Evolutionary conservation across 2,888 invertebrate species (phyloP), one percentile per base, ranked within the genome.

Genomic region (Tenthredo livida): DNA sequence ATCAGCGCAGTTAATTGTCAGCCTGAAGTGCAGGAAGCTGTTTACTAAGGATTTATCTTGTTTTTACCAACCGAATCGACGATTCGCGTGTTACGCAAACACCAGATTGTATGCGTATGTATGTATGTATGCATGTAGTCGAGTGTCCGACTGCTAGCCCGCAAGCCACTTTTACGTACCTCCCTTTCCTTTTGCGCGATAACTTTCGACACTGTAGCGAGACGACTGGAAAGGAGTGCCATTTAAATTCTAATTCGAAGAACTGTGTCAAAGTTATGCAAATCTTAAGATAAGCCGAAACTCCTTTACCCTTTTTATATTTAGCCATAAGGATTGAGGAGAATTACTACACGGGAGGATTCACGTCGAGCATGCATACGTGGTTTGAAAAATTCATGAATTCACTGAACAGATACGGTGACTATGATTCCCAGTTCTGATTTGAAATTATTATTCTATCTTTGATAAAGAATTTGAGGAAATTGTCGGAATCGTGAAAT

Each of bases 21-120:
- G 61, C 1, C 9, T 37, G n/a, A 37, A 80, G 80, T 80, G 80
- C 80, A 29, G 61, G 61, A 61, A 61, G 61, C 80, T 80, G 61
- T 80, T 61, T 61, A 37, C 58, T 17, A 40, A 43, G 50, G 65
- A 67, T 83, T 70, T 83, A 67, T 70, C 70, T 83, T 70, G 67
- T 83, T 83, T 83, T 67, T 61, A 65, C 47, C 67, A 17, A 40
- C 25, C 47, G 37, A 70, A 83, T 83, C 83, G 67, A 83, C 67
- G 50, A 83, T 83, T 83, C 40, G 83, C 83, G 83, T 70, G 83
- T 83, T 83, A 83, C 83, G 83, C 83, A 83, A 83, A 83, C 83
- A 70, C 70, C n/a, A 12, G 12, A 29, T n/a, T 54, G 25, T 61
- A 9, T n/a, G n/a, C n/a, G n/a, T n/a, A n/a, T n/a, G n/a, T n/a